Percentiles rank a stretch among this genome's conserved stretches.
Conservation (phyloP, 2,113 vertebrate species). For the Merops nubicus region DNA sequence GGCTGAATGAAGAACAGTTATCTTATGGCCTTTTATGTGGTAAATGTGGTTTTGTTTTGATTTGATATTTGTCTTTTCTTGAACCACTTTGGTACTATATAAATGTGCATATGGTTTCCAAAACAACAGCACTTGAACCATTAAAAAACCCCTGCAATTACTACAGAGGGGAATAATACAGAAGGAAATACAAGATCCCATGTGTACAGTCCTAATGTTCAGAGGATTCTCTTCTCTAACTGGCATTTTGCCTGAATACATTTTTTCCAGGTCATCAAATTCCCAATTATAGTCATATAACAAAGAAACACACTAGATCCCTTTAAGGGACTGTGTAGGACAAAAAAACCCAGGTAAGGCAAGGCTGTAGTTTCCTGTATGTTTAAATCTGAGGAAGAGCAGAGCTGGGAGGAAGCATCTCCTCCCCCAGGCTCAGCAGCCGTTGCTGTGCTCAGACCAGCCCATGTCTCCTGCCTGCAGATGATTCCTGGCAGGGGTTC, state of each 20-base stretch:
- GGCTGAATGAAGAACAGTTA: not conserved
- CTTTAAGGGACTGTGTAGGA: not conserved
- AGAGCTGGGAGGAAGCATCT: not conserved
- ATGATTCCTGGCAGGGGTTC: not conserved
- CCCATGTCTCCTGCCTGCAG: not conserved
- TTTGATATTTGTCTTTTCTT: not conserved
- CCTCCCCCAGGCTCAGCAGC: not conserved
- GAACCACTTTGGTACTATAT: not conserved
- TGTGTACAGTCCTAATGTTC: not conserved
- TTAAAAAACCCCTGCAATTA: not conserved
- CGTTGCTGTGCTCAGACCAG: not conserved
- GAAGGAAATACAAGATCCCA: conserved; percentile 1
- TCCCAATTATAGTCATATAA: not conserved
- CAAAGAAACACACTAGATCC: not conserved
- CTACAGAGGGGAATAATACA: not conserved
- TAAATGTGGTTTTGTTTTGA: not conserved
- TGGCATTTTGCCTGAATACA: conserved; percentile 47
- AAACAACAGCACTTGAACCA: not conserved
- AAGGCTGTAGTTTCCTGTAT: not conserved
- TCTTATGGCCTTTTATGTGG: not conserved
- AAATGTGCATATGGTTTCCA: not conserved
- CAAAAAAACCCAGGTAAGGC: not conserved
- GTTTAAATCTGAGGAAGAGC: not conserved
- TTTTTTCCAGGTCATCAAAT: conserved; percentile 57
- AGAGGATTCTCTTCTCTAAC: conserved; percentile 1